phyloP scores from a whole-genome alignment of 2,113 vertebrate species.

The Ophiodon elongatus region DNA sequence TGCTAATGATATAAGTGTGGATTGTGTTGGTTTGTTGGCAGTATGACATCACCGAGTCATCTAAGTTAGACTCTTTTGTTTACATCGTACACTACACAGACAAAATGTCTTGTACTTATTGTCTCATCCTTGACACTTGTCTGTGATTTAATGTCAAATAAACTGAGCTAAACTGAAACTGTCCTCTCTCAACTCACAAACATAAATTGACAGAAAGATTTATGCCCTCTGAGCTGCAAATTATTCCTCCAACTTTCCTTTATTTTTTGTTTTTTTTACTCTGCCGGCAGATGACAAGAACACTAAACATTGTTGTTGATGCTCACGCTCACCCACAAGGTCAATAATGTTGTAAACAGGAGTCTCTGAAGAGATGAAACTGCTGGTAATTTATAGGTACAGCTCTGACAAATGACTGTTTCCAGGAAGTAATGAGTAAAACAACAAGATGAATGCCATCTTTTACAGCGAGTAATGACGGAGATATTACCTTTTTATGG shows the following conservation, averaged over 20 bases:
- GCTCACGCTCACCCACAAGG: conserved; percentile 27
- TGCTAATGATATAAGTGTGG: neutral
- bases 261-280: conserved; percentile 15
- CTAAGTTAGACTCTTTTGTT: neutral
- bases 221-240: conserved; percentile 30
- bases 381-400: conserved; percentile 34
- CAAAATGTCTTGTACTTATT: neutral
- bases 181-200: neutral
- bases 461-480: conserved; percentile 13
- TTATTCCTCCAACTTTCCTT: conserved; percentile 23
- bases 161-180: neutral
- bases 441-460: conserved; percentile 9
- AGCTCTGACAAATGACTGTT: conserved; percentile 44
- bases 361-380: conserved; percentile 13
- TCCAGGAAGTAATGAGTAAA: conserved; percentile 33
- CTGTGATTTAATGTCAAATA: neutral
- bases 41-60: neutral
- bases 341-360: conserved; percentile 20
- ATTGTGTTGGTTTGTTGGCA: neutral
- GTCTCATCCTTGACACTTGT: neutral
- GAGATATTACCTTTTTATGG: conserved; percentile 20
- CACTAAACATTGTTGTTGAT: conserved; percentile 22
- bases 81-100: neutral
- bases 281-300: conserved; percentile 19
- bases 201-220: conserved; percentile 30